Evolutionary conservation across 2,797 vertebrate species (phyloP), one percentile per base, ranked within the genome.

Genomic region (Poliocrania exsul): DNA sequence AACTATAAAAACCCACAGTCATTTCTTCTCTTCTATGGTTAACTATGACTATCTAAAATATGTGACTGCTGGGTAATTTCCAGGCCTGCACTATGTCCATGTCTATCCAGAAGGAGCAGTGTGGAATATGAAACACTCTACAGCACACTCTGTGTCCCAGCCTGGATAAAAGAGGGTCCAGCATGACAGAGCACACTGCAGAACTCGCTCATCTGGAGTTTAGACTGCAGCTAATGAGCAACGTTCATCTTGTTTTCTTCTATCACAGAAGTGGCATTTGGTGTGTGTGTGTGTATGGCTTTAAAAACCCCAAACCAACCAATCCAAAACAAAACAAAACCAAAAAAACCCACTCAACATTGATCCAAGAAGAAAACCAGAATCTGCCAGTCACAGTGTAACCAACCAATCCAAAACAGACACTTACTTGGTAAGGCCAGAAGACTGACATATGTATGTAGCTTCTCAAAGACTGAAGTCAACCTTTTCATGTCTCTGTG

Each of bases 401-500:
- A 42, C 25, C 26, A 74, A 6, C 10, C 6, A 51, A 81, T 50
- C 12, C 61, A 65, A 51, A 77, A 62, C 19, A 11, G 33, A 56
- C 60, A 99, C 99, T 98, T 97, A 99, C 99, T 99, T 58, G 99
- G 99, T 98, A 99, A 98, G 31, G 98, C 98, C 62, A 99, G 98
- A 88, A 99, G 98, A 88, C 97, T 97, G 66, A 99, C 56, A 3
- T 99, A 99, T 2, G 96, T 98, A 93, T 99, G 98, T 64, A 99
- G 97, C 93, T 99, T 99, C 96, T 99, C 99, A 97, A 99, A 99
- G 92, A 98, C 95, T 13, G 98, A 97, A 13, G 98, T 99, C 92
- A 99, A 93, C 92, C 95, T 98, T 96, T 98, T 99, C 98, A 99
- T 98, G 96, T 99, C 99, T 38, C 90, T 98, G 91, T 99, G 99